Conservation (phyloP, 1,140 invertebrate species). For the Euwallacea similis region DNA sequence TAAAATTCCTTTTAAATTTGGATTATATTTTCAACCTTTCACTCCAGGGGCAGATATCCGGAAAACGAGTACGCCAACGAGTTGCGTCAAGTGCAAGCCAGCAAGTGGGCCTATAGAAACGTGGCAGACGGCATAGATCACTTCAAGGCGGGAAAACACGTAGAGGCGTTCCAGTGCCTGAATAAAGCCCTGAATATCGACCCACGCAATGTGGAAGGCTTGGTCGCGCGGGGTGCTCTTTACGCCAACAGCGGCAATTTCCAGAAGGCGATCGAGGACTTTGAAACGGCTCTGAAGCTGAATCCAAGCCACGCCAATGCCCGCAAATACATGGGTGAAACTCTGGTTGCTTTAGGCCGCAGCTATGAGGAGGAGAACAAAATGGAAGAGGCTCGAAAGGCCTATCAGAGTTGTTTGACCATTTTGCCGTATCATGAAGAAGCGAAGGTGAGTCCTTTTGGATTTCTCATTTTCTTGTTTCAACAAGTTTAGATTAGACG, state of each 20-base stretch:
- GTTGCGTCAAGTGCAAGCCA: conserved; percentile 84
- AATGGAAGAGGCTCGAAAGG: conserved; percentile 79
- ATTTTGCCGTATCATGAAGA: conserved; percentile 83
- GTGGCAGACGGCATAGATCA: conserved; percentile 91
- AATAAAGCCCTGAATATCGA: conserved; percentile 93
- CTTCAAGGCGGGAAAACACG: conserved; percentile 87
- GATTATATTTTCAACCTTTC: not conserved
- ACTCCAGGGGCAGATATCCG: conserved; percentile 70
- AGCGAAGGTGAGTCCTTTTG: conserved; percentile 54
- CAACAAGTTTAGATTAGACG: not conserved
- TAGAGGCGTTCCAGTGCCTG: conserved; percentile 92
- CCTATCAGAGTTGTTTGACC: conserved; percentile 78
- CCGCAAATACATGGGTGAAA: conserved; percentile 91
- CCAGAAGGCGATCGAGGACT: conserved; percentile 91
- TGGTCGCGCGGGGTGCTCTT: conserved; percentile 89
- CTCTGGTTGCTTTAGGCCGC: conserved; percentile 79
- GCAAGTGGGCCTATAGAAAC: conserved; percentile 89
- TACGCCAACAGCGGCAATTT: conserved; percentile 94
- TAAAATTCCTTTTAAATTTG: not conserved
- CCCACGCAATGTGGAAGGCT: conserved; percentile 88
- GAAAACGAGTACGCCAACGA: conserved; percentile 79
- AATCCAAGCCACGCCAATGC: conserved; percentile 93
- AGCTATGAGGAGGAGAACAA: conserved; percentile 85
- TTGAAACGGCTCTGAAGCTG: conserved; percentile 84
- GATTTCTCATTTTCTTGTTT: not conserved